These are phyloP conservation scores for Chlorodrepanis virens DNA, from an alignment of 2,113 vertebrate species.

Conservation along the genomic window DNA sequence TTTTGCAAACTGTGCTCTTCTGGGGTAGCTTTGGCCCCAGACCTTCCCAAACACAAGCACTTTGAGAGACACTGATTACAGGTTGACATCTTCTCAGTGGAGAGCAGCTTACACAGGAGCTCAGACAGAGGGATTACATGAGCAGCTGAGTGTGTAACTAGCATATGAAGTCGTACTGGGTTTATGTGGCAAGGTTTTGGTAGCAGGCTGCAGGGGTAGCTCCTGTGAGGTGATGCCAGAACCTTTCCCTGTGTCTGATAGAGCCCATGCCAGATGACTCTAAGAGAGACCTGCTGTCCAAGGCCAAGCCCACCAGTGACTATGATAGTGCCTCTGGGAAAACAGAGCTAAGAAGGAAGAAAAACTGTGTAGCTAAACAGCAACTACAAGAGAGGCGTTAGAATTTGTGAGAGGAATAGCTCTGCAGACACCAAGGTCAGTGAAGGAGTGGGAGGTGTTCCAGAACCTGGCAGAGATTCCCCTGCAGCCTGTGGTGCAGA, in stretches of 20 bases:
- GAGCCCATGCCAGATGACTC: not conserved
- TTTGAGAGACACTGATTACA: not conserved
- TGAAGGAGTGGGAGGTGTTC: not conserved
- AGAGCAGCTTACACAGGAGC: not conserved
- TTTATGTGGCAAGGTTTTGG: not conserved
- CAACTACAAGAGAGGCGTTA: not conserved
- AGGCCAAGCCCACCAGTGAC: not conserved
- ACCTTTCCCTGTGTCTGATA: no score
- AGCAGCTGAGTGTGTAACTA: not conserved
- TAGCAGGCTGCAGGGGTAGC: not conserved
- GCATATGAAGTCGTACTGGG: fast-evolving
- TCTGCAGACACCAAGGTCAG: not conserved
- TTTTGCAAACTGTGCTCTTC: not conserved
- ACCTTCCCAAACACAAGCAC: not conserved
- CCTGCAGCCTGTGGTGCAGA: not conserved
- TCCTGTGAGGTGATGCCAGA: not conserved
- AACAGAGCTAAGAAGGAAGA: not conserved
- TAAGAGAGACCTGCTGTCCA: not conserved
- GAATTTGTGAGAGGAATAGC: not conserved
- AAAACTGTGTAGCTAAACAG: not conserved
- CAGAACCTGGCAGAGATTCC: not conserved
- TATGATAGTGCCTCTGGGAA: not conserved
- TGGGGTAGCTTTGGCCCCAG: not conserved
- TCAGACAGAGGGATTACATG: not conserved
- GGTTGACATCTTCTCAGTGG: not conserved